Evolutionary conservation across 2,888 invertebrate genomes (phyloP).

Genomic region (Nephrotoma guestfalica): DNA sequence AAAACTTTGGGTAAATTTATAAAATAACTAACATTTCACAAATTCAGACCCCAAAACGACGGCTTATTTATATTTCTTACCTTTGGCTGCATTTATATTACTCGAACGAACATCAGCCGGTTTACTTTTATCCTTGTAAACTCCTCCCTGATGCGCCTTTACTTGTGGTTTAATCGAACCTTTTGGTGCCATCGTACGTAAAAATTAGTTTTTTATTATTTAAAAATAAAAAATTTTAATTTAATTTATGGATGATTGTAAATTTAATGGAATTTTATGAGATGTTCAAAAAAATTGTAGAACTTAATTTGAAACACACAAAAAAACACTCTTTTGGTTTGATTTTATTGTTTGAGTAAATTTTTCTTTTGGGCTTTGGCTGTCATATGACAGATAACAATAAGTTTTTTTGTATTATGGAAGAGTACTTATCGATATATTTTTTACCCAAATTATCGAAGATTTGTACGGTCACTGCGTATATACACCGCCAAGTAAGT

Average conservation of each 20-base stretch:
- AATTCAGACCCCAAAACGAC: neutral
- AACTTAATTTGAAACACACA: neutral
- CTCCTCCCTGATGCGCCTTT: slow-evolving; percentile 29
- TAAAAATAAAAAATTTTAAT: neutral
- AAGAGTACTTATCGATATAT: neutral
- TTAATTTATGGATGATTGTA: neutral
- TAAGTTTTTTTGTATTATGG: neutral
- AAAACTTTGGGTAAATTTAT: neutral
- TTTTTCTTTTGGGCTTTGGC: neutral
- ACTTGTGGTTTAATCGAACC: slow-evolving; percentile 10
- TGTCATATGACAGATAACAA: slow-evolving; percentile 1
- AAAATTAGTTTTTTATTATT: neutral
- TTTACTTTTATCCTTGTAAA: slow-evolving; percentile 86
- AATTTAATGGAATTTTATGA: neutral
- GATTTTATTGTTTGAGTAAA: neutral
- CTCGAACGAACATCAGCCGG: slow-evolving; percentile 86
- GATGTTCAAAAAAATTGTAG: neutral
- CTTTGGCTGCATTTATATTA: slow-evolving; percentile 97
- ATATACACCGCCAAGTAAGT: too few relatives aligned
- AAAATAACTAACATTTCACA: neutral
- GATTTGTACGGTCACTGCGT: too few relatives aligned
- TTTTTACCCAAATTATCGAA: too few relatives aligned
- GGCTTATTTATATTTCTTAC: slow-evolving; percentile 35
- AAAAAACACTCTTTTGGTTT: neutral
- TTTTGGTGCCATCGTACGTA: slow-evolving; percentile 27